Conservation (phyloP, 1,140 invertebrate genomes). For the Drosophila jambulina region DNA sequence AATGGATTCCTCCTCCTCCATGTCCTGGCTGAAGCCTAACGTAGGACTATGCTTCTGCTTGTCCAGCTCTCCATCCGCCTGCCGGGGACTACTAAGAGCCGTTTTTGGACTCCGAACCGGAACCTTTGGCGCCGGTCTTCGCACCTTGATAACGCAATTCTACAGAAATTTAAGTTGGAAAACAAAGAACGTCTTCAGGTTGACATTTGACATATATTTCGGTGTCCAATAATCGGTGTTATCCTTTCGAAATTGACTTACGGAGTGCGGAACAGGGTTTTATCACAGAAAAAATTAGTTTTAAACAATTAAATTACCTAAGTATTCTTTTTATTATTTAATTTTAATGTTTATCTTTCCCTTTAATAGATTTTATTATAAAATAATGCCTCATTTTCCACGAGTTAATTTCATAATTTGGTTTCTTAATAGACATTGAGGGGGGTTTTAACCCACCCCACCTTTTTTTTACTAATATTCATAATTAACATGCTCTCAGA, state of each 20-base stretch:
- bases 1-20: constrained; percentile 73
- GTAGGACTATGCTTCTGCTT: background rate
- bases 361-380: background rate
- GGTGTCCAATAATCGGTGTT: no score
- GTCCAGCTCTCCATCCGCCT: background rate
- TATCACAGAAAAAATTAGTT: background rate
- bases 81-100: constrained; percentile 48
- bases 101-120: constrained; percentile 68
- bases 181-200: constrained; percentile 13
- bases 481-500: constrained; percentile 15
- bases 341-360: background rate
- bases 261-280: no score
- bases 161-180: constrained; percentile 28
- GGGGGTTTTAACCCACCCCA: background rate
- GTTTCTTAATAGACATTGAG: background rate
- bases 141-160: constrained; percentile 70
- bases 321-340: background rate
- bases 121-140: constrained; percentile 74
- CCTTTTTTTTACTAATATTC: background rate
- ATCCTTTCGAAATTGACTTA: constrained; percentile 13
- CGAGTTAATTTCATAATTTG: constrained; percentile 15
- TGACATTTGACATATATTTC: background rate
- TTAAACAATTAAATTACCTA: background rate
- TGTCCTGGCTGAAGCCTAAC: background rate
- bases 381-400: background rate